Evolutionary conservation across 2,797 vertebrate genomes (phyloP).

Genomic region (Acrossocheilus fasciatus): DNA sequence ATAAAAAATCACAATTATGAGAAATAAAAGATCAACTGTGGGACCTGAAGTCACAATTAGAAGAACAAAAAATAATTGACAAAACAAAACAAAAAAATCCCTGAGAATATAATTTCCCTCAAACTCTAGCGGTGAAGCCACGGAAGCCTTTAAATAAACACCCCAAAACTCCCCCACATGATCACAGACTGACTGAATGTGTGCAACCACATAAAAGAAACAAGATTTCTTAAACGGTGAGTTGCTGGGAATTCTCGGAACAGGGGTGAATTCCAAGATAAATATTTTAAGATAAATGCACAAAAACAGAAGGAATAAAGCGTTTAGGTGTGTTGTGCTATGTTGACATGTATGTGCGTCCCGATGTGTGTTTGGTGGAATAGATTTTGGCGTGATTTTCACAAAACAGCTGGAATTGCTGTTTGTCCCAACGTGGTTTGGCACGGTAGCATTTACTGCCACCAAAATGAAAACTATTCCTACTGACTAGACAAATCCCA

Average conservation of each 20-base stretch:
- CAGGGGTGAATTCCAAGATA: constrained; percentile 8
- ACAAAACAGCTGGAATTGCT: constrained; percentile 18
- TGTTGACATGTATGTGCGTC: neutral
- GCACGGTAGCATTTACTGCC: neutral
- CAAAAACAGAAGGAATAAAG: neutral
- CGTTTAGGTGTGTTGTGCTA: neutral
- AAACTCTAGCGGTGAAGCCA: constrained; percentile 34
- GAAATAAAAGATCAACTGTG: neutral
- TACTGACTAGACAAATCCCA: constrained; percentile 30
- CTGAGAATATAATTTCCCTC: constrained; percentile 48
- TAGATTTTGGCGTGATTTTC: neutral
- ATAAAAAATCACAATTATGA: neutral
- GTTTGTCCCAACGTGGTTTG: constrained; percentile 27
- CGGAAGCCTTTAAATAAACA: constrained; percentile 67
- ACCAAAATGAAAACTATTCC: constrained; percentile 25
- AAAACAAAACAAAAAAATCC: no score
- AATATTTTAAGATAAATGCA: neutral
- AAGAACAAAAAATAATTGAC: no score
- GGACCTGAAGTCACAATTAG: neutral
- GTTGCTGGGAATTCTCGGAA: neutral
- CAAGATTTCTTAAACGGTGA: neutral
- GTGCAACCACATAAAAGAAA: constrained; percentile 66
- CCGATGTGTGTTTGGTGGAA: neutral
- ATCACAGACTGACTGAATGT: constrained; percentile 34
- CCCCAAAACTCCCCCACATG: neutral